These are phyloP conservation scores for Operophtera brumata DNA, from an alignment of 2,888 invertebrate species.

Conservation along the genomic window DNA sequence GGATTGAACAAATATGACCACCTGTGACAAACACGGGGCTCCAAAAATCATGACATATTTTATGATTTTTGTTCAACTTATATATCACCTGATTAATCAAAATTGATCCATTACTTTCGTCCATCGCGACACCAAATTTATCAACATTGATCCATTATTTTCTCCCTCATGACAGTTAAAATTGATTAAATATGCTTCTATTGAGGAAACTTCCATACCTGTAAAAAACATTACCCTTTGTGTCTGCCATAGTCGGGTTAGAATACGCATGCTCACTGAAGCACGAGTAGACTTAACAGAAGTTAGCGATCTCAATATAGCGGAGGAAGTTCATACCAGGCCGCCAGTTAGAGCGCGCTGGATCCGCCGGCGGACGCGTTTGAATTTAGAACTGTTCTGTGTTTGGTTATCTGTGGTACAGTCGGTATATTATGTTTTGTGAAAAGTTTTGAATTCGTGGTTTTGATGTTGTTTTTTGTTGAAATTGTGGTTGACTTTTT, in stretches of 20 bases:
- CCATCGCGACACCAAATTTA: too few species aligned
- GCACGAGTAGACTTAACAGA: background rate
- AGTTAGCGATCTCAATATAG: conserved; percentile 11
- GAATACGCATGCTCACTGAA: conserved; percentile 7
- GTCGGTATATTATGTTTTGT: background rate
- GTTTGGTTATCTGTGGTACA: conserved; percentile 2
- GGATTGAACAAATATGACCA: too few species aligned
- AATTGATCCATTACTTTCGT: background rate
- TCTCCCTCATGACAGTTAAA: too few species aligned
- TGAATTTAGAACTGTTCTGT: conserved; percentile 4
- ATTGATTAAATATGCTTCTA: too few species aligned
- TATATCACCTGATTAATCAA: background rate
- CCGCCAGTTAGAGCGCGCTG: conserved; percentile 15
- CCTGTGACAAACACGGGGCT: too few species aligned
- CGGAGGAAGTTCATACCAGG: conserved; percentile 18
- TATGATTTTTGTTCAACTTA: too few species aligned
- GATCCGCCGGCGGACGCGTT: conserved; percentile 19
- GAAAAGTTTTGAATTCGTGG: background rate
- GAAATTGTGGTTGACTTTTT: background rate
- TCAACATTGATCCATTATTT: too few species aligned
- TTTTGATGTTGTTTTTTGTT: background rate
- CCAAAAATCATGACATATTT: too few species aligned
- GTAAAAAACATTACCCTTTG: too few species aligned
- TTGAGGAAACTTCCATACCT: too few species aligned
- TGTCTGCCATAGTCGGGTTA: too few species aligned